phyloP scores from a whole-genome alignment of 2,888 invertebrate genomes.

The Camponotus fellah region DNA sequence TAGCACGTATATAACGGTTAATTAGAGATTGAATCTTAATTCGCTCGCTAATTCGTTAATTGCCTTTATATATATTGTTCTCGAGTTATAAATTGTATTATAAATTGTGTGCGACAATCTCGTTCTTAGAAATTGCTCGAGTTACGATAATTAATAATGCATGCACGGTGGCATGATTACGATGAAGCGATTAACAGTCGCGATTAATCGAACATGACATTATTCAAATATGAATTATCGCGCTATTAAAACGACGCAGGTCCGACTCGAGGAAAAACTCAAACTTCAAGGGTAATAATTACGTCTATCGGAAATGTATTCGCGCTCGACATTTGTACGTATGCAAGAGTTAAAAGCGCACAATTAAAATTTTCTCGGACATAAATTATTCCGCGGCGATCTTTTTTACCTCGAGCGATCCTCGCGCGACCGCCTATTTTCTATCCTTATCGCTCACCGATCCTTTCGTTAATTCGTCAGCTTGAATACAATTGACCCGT shows the following conservation, averaged over 20 bases:
- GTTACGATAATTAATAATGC: constrained; percentile 1
- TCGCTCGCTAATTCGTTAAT: constrained; percentile 35
- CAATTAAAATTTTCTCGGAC: neutral
- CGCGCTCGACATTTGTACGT: too few species aligned
- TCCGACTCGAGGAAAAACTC: neutral
- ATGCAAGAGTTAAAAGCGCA: neutral
- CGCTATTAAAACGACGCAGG: neutral
- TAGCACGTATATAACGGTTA: neutral
- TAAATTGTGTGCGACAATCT: neutral
- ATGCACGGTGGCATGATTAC: neutral
- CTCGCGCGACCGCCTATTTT: neutral
- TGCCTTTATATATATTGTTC: neutral
- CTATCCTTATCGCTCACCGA: constrained; percentile 6
- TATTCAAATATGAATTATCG: neutral
- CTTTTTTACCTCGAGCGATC: neutral
- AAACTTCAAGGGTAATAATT: neutral
- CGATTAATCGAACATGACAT: neutral
- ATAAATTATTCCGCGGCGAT: neutral
- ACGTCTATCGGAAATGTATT: neutral
- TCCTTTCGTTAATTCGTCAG: constrained; percentile 11
- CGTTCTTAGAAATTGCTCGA: constrained; percentile 3
- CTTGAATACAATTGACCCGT: constrained; percentile 28
- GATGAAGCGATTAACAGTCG: neutral
- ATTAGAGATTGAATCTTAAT: constrained; percentile 30
- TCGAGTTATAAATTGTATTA: neutral